These are phyloP conservation scores for Galagoides demidoff DNA, from an alignment of 2,797 vertebrate genomes.

Conservation along the genomic window DNA sequence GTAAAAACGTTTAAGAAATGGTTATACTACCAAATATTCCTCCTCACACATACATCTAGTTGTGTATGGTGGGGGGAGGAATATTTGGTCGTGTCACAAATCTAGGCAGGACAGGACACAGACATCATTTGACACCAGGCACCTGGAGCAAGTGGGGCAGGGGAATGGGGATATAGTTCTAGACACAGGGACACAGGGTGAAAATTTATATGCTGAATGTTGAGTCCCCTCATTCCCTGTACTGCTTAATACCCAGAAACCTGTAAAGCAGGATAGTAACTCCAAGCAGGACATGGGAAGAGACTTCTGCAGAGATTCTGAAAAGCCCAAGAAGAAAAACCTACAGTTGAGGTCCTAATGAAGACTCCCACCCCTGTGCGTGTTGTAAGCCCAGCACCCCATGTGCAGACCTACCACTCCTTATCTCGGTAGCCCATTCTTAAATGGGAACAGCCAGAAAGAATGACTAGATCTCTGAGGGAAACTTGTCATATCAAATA, in stretches of 20 bases:
- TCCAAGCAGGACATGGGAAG: neutral
- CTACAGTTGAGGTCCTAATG: neutral
- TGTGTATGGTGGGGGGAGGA: too few species aligned
- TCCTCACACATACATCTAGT: too few species aligned
- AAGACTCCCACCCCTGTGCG: neutral
- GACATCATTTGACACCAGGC: too few species aligned
- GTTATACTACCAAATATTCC: neutral
- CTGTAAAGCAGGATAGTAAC: neutral
- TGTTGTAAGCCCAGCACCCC: neutral
- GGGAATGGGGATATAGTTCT: neutral
- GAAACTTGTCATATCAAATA: neutral
- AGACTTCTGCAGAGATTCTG: neutral
- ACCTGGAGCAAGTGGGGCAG: neutral
- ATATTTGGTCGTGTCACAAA: too few species aligned
- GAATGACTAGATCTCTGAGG: neutral
- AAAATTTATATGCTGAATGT: neutral
- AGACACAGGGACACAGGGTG: neutral
- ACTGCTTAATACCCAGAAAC: neutral
- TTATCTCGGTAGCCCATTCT: neutral
- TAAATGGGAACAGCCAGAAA: neutral
- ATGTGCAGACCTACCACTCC: too few species aligned
- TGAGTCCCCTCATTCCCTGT: neutral
- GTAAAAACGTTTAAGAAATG: neutral
- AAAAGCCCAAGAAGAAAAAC: neutral
- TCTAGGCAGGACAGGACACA: neutral